These are phyloP conservation scores for Ophonus ardosiacus DNA, from an alignment of 2,888 invertebrate species.

Conservation along the genomic window DNA sequence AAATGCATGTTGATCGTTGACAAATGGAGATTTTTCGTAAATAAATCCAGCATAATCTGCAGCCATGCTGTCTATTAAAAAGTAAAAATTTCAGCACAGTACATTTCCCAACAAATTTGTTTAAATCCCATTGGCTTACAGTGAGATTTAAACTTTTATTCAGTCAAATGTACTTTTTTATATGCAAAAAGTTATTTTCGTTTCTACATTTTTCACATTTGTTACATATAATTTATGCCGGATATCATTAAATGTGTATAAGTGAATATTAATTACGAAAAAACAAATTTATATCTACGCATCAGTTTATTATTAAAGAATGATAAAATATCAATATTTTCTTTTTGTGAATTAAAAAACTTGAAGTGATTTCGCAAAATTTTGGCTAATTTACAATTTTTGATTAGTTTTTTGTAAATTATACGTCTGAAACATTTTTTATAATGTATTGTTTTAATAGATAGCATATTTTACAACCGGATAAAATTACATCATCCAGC, in stretches of 20 bases:
- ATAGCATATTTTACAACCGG: background rate
- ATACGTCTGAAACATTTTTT: background rate
- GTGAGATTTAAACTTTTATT: background rate
- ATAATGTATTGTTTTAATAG: background rate
- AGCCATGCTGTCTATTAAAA: background rate
- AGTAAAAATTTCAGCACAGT: background rate
- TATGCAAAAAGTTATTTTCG: background rate
- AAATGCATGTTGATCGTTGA: background rate
- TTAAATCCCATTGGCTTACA: background rate
- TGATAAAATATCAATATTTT: background rate
- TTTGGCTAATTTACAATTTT: background rate
- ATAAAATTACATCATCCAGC: background rate
- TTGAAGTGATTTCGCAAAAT: background rate
- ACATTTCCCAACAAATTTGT: background rate
- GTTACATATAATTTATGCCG: background rate
- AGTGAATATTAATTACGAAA: background rate
- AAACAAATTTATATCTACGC: background rate
- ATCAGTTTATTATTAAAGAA: background rate
- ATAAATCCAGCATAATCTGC: background rate
- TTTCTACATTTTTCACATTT: background rate
- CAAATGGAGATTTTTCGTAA: conserved; percentile 3
- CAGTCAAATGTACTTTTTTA: background rate
- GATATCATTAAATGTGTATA: background rate
- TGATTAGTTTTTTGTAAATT: conserved; percentile 21
- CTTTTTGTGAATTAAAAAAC: background rate